These are phyloP conservation scores for Brachyrhaphis roseni DNA, from an alignment of 2,797 vertebrate genomes.

Conservation along the genomic window DNA sequence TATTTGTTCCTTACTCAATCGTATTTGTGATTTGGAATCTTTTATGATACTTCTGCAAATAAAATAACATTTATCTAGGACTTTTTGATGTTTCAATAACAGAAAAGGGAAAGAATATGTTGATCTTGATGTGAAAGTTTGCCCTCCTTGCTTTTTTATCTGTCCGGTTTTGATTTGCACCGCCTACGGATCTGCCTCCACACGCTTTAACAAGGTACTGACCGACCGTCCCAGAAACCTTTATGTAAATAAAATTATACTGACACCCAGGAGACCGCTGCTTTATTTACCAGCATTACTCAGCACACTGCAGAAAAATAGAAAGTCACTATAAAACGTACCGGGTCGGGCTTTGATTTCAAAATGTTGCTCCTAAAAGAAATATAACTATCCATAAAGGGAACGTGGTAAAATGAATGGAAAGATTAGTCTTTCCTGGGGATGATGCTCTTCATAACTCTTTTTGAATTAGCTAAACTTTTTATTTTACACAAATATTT, in stretches of 20 bases:
- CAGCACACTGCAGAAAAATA: background rate
- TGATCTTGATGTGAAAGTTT: constrained; percentile 6
- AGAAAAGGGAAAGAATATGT: background rate
- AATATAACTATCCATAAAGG: background rate
- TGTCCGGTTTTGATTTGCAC: constrained; percentile 53
- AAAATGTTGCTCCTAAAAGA: background rate
- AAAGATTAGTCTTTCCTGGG: background rate
- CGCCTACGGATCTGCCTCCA: constrained; percentile 54
- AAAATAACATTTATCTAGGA: background rate
- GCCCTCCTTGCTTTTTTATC: constrained; percentile 37
- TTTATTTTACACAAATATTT: background rate
- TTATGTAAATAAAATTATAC: constrained; percentile 22
- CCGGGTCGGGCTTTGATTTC: background rate
- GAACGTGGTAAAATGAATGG: background rate
- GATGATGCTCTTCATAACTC: background rate
- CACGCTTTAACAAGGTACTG: constrained; percentile 45
- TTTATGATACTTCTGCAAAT: background rate
- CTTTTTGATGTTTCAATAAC: background rate
- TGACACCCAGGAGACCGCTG: constrained; percentile 7
- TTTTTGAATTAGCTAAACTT: background rate
- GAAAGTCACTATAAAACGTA: background rate
- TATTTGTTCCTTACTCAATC: background rate
- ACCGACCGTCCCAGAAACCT: constrained; percentile 34
- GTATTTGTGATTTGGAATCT: background rate
- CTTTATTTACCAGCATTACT: constrained; percentile 12